These are phyloP conservation scores for Balaeniceps rex DNA, from an alignment of 2,113 vertebrate genomes.

Conservation along the genomic window DNA sequence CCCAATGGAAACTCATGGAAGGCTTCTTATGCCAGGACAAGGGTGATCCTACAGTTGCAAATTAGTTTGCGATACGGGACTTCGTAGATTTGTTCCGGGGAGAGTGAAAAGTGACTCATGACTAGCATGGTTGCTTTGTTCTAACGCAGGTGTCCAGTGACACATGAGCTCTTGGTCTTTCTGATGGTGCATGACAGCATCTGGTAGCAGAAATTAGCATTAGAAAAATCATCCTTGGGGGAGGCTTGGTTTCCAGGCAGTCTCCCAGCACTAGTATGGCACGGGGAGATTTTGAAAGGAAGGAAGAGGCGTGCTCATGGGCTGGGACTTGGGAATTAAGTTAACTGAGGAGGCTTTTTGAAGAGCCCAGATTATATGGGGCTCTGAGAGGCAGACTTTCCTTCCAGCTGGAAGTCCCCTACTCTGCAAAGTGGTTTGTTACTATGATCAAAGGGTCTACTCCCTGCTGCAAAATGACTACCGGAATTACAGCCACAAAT, in stretches of 20 bases:
- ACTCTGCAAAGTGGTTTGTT: not conserved
- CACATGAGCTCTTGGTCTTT: no score
- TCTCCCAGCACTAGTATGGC: not conserved
- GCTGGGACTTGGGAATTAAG: not conserved
- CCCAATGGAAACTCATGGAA: not conserved
- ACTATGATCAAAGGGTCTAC: not conserved
- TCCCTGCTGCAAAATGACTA: not conserved
- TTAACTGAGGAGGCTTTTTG: not conserved
- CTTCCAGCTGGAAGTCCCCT: not conserved
- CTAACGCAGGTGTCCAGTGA: not conserved
- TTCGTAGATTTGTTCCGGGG: not conserved
- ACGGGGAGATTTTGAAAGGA: not conserved
- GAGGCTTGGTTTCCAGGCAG: not conserved
- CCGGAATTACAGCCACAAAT: not conserved
- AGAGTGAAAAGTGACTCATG: not conserved
- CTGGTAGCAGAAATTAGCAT: not conserved
- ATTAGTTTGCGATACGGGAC: not conserved
- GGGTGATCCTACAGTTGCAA: not conserved
- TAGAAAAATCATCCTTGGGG: not conserved
- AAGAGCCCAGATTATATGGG: not conserved
- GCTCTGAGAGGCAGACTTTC: no score
- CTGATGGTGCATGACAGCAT: not conserved
- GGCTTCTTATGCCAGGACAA: not conserved
- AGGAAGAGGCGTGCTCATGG: not conserved
- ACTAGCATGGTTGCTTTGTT: not conserved